A percentile compares a stretch with the other conserved stretches of the same genome.
phyloP scores from a whole-genome alignment of 2,113 vertebrate species.

The Ibidorhyncha struthersii region DNA sequence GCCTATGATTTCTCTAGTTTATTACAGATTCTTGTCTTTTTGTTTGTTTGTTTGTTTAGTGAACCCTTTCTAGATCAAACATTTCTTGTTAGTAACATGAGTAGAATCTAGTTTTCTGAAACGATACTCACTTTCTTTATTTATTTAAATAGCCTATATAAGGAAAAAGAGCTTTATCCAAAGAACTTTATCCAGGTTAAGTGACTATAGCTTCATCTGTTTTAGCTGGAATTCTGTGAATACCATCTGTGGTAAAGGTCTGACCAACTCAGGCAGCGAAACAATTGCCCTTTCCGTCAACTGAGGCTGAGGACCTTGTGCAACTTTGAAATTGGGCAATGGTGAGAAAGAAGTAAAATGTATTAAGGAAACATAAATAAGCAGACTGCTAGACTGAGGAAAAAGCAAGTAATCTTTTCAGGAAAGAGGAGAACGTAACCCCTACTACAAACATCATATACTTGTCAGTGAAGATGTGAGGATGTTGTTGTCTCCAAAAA shows the following conservation, averaged over 20 bases:
- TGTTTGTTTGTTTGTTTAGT: too few relatives aligned
- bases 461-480: background rate
- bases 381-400: background rate
- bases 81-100: background rate
- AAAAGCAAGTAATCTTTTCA: background rate
- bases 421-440: background rate
- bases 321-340: background rate
- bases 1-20: too few relatives aligned
- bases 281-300: background rate
- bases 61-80: background rate
- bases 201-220: background rate
- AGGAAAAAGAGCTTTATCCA: background rate
- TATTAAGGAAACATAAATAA: background rate
- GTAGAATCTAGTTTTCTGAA: background rate
- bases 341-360: background rate
- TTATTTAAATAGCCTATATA: background rate
- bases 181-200: background rate
- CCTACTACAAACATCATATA: background rate
- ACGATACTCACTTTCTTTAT: background rate
- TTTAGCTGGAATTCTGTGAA: background rate
- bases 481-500: background rate
- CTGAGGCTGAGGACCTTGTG: background rate
- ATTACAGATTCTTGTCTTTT: too few relatives aligned
- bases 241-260: background rate
- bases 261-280: background rate